Evolutionary conservation across 2,113 vertebrate genomes (phyloP), one percentile per base, ranked within the genome.

Genomic region (Ceratotherium simum): DNA sequence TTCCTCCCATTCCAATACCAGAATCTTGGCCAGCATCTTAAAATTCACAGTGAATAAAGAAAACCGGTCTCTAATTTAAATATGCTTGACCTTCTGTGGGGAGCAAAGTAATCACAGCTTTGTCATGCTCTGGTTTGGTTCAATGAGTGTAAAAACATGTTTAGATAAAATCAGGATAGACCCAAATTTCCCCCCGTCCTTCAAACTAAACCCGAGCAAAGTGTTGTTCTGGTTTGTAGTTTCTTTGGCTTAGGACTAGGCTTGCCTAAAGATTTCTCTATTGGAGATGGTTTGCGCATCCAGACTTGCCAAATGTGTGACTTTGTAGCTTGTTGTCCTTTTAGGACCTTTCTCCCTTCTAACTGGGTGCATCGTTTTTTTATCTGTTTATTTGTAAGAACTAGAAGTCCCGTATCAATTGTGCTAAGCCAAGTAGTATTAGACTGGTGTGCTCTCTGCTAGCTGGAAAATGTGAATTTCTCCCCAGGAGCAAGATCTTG

Each of bases 111-210:
- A 98, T 97, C 96, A 88, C 65, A 92, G 60, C 90, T 96, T 97
- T 97, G 96, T 96, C 92, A 97, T 97, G 96, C 94, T 97, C 92
- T 87, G 98, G 90, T 97, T 97, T 98, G 97, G 90, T 95, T 98
- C 97, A 96, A 48, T 94, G 97, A 86, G 96, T 97, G 29, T 96
- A 87, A 98, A 98, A 97, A 96, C 94, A 98, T 96, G 87, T 97
- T 94, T 84, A 96, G 76, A 96, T 98, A 96, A 97, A 97, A 95
- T 75, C 62, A 0, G 39, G 78, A 89, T 82, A 96, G 94, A 75
- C 25, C 93, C 76, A 85, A 48, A 97, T 98, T 89, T 96, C 87
- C 86, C 94, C 48, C 62, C 33, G 16, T 96, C 96, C 97, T 96
- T 97, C 90, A 97, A 65, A 96, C 90, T 97, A 88, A 97, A 95